Evolutionary conservation across 2,888 invertebrate genomes (phyloP).

Genomic region (Serripes groenlandicus): DNA sequence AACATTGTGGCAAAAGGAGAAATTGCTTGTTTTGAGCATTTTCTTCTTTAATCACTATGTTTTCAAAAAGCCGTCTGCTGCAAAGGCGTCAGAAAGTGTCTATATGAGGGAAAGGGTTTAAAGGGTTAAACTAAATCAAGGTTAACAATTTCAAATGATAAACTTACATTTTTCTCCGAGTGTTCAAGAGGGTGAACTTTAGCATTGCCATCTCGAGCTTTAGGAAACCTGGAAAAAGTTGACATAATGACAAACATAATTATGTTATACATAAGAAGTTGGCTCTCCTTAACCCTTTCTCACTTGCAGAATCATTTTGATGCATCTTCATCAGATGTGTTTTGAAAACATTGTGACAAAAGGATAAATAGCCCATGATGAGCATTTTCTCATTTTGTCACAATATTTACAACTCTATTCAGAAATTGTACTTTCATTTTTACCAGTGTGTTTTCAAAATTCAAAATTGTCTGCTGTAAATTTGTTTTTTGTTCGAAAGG

Average conservation of each 20-base stretch:
- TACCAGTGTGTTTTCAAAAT: too few relatives aligned
- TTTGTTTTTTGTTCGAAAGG: background rate
- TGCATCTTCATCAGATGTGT: background rate
- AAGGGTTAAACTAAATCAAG: too few relatives aligned
- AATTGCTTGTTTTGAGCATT: too few relatives aligned
- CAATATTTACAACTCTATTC: background rate
- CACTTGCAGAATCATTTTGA: background rate
- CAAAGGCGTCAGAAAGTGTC: too few relatives aligned
- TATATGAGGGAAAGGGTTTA: too few relatives aligned
- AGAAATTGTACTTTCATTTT: background rate
- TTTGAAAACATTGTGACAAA: background rate
- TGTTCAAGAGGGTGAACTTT: conserved; percentile 90
- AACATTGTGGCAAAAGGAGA: too few relatives aligned
- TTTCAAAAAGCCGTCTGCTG: too few relatives aligned
- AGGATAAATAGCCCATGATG: background rate
- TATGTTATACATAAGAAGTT: background rate
- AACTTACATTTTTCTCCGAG: conserved; percentile 90
- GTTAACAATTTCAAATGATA: too few relatives aligned
- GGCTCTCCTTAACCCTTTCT: background rate
- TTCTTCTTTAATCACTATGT: too few relatives aligned
- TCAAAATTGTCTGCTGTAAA: background rate
- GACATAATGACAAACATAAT: too few relatives aligned
- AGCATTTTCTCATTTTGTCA: background rate
- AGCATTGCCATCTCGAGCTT: conserved; percentile 68
- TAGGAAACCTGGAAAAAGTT: conserved; percentile 77